phyloP scores from a whole-genome alignment of 2,797 vertebrate species.

The Rhinogobio ventralis region DNA sequence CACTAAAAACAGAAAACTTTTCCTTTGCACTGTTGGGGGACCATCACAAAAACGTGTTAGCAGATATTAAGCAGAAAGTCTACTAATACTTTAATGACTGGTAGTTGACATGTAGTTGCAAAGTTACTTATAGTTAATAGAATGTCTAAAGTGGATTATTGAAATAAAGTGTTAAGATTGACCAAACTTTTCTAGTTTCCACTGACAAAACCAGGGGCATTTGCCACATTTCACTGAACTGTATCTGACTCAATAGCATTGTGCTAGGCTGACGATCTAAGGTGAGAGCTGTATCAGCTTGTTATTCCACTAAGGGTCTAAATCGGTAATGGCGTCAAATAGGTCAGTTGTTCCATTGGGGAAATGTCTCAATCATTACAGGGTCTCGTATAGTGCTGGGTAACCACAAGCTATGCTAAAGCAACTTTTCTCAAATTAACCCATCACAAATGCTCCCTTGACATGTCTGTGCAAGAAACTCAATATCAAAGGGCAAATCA shows the following conservation, averaged over 20 bases:
- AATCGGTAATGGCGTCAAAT: not conserved
- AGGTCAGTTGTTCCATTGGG: slow-evolving; percentile 37
- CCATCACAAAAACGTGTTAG: not conserved
- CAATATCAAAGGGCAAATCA: slow-evolving; percentile 35
- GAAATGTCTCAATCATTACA: slow-evolving; percentile 22
- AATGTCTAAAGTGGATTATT: not conserved
- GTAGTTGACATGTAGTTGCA: not conserved
- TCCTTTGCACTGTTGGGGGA: not conserved
- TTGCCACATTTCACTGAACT: slow-evolving; percentile 57
- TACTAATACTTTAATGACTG: not conserved
- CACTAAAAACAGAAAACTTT: not conserved
- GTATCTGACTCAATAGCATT: slow-evolving; percentile 21
- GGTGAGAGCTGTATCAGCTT: not conserved
- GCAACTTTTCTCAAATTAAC: slow-evolving; percentile 20
- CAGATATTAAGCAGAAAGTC: not conserved
- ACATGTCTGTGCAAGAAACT: slow-evolving; percentile 50
- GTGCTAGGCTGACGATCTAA: slow-evolving; percentile 12
- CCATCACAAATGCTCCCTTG: slow-evolving; percentile 33
- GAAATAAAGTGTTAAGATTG: slow-evolving; percentile 31
- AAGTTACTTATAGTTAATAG: not conserved
- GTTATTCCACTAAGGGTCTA: not conserved
- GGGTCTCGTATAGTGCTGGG: slow-evolving; percentile 10
- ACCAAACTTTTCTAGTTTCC: slow-evolving; percentile 37
- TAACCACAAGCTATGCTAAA: slow-evolving; percentile 26
- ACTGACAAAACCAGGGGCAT: slow-evolving; percentile 58